These are phyloP conservation scores for Cepaea hortensis DNA, from an alignment of 2,888 invertebrate species.

Conservation along the genomic window DNA sequence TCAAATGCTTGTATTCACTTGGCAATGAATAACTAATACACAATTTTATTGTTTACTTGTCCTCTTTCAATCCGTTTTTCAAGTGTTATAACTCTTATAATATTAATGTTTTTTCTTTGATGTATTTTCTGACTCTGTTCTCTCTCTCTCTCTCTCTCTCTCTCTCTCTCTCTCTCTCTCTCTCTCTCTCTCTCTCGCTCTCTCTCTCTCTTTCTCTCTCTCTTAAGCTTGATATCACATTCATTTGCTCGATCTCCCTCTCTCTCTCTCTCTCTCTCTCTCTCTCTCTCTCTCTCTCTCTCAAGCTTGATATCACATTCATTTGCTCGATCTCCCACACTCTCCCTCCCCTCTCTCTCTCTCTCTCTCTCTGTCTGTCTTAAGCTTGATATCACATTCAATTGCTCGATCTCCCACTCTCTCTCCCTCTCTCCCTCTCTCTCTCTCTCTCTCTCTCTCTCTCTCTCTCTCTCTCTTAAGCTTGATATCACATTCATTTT, in stretches of 20 bases:
- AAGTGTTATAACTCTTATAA: too few relatives aligned
- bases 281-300: constrained; percentile 30
- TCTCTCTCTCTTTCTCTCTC: too few relatives aligned
- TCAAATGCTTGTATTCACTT: too few relatives aligned
- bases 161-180: neutral
- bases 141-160: neutral
- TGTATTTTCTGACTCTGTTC: too few relatives aligned
- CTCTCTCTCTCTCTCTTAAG: neutral
- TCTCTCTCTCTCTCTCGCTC: neutral
- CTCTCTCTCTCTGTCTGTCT: neutral
- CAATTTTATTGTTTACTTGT: neutral
- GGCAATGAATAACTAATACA: neutral
- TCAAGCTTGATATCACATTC: neutral
- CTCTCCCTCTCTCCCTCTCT: neutral
- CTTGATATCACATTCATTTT: neutral
- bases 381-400: too few relatives aligned
- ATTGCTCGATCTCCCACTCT: neutral
- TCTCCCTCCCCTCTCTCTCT: neutral
- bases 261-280: constrained; percentile 37
- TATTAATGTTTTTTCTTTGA: too few relatives aligned
- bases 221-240: too few relatives aligned
- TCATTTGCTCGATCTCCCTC: neutral
- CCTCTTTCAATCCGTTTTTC: too few relatives aligned
- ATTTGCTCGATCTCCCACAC: neutral
- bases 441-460: neutral